Evolutionary conservation across 2,888 invertebrate species (phyloP), one percentile per base, ranked within the genome.

Genomic region (Petrolisthes cinctipes): DNA sequence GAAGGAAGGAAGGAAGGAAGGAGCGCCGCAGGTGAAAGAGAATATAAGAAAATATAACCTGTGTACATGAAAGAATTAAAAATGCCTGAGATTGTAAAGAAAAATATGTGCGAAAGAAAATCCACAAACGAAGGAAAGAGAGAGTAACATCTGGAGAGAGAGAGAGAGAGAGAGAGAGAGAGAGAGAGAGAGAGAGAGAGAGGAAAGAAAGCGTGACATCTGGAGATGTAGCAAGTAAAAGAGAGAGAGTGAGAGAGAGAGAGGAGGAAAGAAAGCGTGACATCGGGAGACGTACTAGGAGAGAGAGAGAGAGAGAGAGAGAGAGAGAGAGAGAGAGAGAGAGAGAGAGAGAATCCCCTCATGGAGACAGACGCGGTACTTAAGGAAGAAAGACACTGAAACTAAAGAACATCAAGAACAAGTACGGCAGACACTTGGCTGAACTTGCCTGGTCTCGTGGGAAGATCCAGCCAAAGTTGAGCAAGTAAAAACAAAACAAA

Each of bases 321-420:
- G 61, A 61, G 61, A 61, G 61, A 61, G 61, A 61, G 61, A 61
- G 61, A 61, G 61, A 61, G 61, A 61, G 61, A 61, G 61, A 61
- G 61, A 61, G 61, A 61, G 61, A 61, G 61, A 61, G 61, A 61
- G 61, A 61, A 17, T 61, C 17, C 37, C 37, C 37, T 37, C 37
- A 37, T 37, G 37, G 37, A 37, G 37, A 37, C 37, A 37, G 37
- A 37, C 37, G 37, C 37, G 37, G 37, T 37, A 37, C 37, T 37
- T 37, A 37, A 2, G 37, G 37, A 37, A 37, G 37, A 37, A 37
- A 37, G 37, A 37, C 37, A 37, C 37, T 37, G 37, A 37, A 37
- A 37, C 37, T 37, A 37, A 37, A 37, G 37, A 37, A 37, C 37
- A 37, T 37, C 37, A 37, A 37, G 37, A 1, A 37, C 37, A 37